Evolutionary conservation across 2,113 vertebrate genomes (phyloP), one percentile per base, ranked within the genome.

Genomic region (Periophthalmus modestus): DNA sequence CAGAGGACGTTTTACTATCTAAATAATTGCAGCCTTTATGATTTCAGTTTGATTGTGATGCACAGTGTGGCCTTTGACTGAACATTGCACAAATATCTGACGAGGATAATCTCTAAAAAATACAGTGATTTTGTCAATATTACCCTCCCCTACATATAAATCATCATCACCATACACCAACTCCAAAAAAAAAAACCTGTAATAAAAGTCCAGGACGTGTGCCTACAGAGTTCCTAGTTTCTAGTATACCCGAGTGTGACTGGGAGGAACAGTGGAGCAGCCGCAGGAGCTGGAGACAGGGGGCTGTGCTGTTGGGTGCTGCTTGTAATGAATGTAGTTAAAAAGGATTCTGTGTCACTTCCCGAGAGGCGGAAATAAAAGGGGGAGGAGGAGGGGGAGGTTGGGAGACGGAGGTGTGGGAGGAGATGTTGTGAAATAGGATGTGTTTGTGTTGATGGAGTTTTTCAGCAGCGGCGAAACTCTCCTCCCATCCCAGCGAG

Each of bases 311-410:
- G 85, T 12, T 24, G 57, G 57, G 57, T 59, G 81, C 84, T 70
- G 81, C 74, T 81, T 79, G 78, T 89, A 90, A 90, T 90, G 89
- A 91, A 91, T 84, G 83, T 89, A 75, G 83, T 91, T 39, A 84
- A 89, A 90, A 89, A 90, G 85, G 89, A 91, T 90, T 89, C 89
- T 91, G 85, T 92, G 87, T 89, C 89, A 93, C 91, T 92, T 92
- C 91, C 89, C 85, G 46, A 77, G 90, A 91, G 90, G 70, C 78
- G 71, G 79, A 85, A 87, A 87, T 80, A 89, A 80, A 89, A 86
- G 86, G 84, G 84, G 84, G 86, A 81, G 82, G 82, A 63, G 82
- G 82, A 70, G 84, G 67, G 77, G 73, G 68, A 65, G 78, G 28
- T 1, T 28, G 28, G 39, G 39, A 10, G 39, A 61, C 71, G 75